Evolutionary conservation across 1,140 invertebrate species (phyloP).

Genomic region (Temnothorax nylanderi): DNA sequence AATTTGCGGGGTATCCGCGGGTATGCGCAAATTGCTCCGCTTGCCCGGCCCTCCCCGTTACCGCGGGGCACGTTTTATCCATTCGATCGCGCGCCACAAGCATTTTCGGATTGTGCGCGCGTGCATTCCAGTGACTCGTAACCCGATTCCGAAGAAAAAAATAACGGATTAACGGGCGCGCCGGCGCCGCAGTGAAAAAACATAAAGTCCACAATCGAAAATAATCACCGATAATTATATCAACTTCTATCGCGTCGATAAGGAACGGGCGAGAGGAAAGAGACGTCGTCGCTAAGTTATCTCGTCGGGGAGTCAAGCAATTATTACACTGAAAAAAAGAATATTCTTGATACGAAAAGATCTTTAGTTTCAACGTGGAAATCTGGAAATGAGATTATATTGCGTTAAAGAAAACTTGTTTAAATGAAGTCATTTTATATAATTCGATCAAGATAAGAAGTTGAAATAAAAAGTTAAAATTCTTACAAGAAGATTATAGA

Average conservation of each 20-base stretch:
- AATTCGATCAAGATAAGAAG: too few relatives aligned
- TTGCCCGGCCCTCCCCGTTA: neutral
- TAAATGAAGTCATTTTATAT: too few relatives aligned
- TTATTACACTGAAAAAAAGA: neutral
- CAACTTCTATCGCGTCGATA: neutral
- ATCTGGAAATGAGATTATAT: too few relatives aligned
- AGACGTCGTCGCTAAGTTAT: neutral
- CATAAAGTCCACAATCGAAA: neutral
- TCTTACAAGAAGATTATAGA: too few relatives aligned
- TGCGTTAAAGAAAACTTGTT: too few relatives aligned
- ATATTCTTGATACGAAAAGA: too few relatives aligned
- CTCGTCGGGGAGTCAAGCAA: neutral
- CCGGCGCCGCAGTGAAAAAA: neutral
- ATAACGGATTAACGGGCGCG: slow-evolving; percentile 8
- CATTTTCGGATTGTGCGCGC: neutral
- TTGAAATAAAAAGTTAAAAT: too few relatives aligned
- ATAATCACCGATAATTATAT: slow-evolving; percentile 20
- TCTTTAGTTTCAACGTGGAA: too few relatives aligned
- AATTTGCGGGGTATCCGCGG: slow-evolving; percentile 25
- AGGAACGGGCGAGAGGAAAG: neutral
- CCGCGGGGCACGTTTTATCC: slow-evolving; percentile 38
- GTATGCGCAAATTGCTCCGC: slow-evolving; percentile 26
- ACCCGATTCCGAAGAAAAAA: slow-evolving; percentile 27
- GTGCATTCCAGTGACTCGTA: slow-evolving; percentile 20
- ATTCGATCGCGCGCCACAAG: slow-evolving; percentile 25